Evolutionary conservation across 2,888 invertebrate species (phyloP).

Genomic region (Ellobium chinense): DNA sequence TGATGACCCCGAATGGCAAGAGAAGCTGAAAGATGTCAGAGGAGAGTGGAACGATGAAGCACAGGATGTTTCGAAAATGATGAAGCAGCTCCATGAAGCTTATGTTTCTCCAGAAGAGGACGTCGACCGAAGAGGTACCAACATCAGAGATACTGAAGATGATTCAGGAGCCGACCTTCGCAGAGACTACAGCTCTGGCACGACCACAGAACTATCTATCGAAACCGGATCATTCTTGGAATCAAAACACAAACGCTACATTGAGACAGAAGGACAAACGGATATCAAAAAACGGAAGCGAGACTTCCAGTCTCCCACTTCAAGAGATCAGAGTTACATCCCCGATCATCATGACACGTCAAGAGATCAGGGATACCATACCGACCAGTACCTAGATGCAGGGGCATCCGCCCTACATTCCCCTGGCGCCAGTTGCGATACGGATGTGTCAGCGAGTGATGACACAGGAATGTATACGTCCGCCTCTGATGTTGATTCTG

Average conservation of each 20-base stretch:
- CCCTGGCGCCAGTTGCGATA: constrained; percentile 22
- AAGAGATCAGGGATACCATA: constrained; percentile 11
- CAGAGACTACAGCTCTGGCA: background rate
- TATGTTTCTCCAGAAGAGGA: background rate
- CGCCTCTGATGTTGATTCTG: constrained; percentile 26
- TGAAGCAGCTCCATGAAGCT: background rate
- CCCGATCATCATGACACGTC: background rate
- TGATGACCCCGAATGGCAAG: background rate
- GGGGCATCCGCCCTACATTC: constrained; percentile 20
- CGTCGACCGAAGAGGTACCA: background rate
- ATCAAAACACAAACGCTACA: background rate
- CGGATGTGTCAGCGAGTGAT: constrained; percentile 39
- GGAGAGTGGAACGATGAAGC: background rate
- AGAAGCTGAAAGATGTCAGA: background rate
- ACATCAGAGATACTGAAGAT: background rate
- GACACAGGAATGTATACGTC: constrained; percentile 43
- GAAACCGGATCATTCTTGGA: background rate
- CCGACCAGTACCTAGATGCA: background rate
- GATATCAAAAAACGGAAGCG: constrained; percentile 24
- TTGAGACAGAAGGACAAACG: background rate
- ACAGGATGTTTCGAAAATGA: constrained; percentile 14
- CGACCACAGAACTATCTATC: constrained; percentile 22
- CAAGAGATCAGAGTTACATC: constrained; percentile 3
- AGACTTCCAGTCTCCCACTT: background rate
- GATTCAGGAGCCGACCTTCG: background rate